Evolutionary conservation across 2,888 invertebrate genomes (phyloP), one percentile per base, ranked within the genome.

Genomic region (Eilema griseolum): DNA sequence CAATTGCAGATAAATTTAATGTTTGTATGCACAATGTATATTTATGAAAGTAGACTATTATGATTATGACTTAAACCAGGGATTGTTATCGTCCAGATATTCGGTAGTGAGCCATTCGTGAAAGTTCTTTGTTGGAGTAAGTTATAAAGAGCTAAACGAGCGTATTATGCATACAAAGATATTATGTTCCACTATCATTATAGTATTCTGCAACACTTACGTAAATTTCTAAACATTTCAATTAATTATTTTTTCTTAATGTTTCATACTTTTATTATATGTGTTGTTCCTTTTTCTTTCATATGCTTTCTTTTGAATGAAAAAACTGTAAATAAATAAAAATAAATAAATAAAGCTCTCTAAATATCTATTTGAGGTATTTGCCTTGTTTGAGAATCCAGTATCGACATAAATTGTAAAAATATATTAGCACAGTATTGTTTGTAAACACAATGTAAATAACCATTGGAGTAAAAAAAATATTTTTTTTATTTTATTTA

Each of bases 191-290:
- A 65, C 65, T 65, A 66, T 66, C 65, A 57, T 57, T 65, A 56
- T 31, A n/a, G 26, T 66, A 60, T 67, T 61, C 60, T 61, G 61
- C 67, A 61, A 67, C 52, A 26, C 66, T 61, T 67, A 61, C 61
- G 28, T 66, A 66, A 60, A 66, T 66, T 66, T 66, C 56, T 52
- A 61, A 62, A 56, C 41, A 23, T 31, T 61, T 61, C n/a, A 24
- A 46, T 67, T 52, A 60, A 31, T 62, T 62, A 62, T 37, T 62
- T 62, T 37, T 57, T 33, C 56, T 31, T 31, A 33, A 33, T 52
- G 20, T 20, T 12, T 60, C 16, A 60, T 20, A 63, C 24, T 23
- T 11, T 24, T 33, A 23, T 14, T 23, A 24, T 23, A 24, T 66
- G 57, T 66, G 31, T 33, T 66, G 33, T 57, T 33, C 14, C 3